phyloP scores from a whole-genome alignment of 2,113 vertebrate genomes.

The Sterna hirundo region DNA sequence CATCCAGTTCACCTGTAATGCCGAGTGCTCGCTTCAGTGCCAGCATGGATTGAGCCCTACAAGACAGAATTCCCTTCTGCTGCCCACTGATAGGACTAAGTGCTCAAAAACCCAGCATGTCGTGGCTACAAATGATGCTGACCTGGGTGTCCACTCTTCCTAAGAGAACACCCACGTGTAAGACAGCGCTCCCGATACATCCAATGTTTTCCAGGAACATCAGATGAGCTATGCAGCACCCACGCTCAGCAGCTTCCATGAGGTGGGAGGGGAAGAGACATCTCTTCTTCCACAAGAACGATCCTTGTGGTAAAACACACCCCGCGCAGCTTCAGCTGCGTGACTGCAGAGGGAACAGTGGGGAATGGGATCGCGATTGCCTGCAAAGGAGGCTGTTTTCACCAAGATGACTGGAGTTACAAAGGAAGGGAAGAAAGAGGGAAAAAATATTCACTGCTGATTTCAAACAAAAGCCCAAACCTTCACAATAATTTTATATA shows the following conservation, averaged over 20 bases:
- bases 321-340: background rate
- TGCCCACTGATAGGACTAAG: background rate
- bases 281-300: background rate
- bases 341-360: rapidly evolving
- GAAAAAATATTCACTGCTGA: background rate
- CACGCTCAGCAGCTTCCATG: background rate
- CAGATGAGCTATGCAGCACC: rapidly evolving
- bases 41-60: background rate
- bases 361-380: background rate
- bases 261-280: background rate
- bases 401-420: background rate
- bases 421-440: background rate
- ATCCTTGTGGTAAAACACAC: background rate
- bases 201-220: background rate
- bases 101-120: background rate
- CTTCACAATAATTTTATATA: background rate
- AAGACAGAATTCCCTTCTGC: background rate
- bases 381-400: background rate
- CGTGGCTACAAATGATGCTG: too few species aligned
- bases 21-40: background rate
- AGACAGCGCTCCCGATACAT: rapidly evolving
- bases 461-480: background rate
- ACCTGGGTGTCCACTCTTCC: background rate
- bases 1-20: background rate
- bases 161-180: rapidly evolving